These are phyloP conservation scores for Sarotherodon lohbergeri DNA, from an alignment of 2,113 vertebrate genomes.

Conservation along the genomic window DNA sequence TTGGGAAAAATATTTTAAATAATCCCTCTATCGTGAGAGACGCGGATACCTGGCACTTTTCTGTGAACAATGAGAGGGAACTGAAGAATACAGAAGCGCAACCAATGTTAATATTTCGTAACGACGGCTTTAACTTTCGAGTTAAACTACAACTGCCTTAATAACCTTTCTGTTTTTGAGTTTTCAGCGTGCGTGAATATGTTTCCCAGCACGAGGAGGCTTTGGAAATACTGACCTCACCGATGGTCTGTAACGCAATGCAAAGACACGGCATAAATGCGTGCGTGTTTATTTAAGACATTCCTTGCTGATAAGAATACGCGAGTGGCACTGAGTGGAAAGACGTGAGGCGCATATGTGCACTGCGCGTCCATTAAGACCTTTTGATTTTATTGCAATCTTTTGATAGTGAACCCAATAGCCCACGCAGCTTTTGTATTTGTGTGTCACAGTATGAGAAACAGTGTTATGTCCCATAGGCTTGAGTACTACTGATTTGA, in stretches of 20 bases:
- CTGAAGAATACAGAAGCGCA: background rate
- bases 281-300: conserved; percentile 10
- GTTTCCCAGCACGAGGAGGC: background rate
- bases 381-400: conserved; percentile 43
- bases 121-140: conserved; percentile 3
- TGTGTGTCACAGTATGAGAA: conserved; percentile 63
- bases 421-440: conserved; percentile 61
- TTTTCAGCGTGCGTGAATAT: background rate
- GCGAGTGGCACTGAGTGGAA: background rate
- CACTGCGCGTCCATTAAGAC: conserved; percentile 46
- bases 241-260: background rate
- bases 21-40: background rate
- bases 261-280: background rate
- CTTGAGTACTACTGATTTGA: conserved; percentile 64
- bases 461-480: conserved; percentile 62
- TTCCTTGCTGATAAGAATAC: conserved; percentile 4
- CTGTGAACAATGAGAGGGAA: background rate
- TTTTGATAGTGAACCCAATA: conserved; percentile 58
- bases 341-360: conserved; percentile 10
- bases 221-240: background rate
- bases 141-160: conserved; percentile 6
- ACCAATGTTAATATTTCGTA: background rate
- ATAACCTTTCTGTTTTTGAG: conserved; percentile 16
- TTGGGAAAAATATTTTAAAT: background rate
- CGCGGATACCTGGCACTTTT: background rate